phyloP scores from a whole-genome alignment of 2,113 vertebrate genomes.

The Forbesichthys papilliferus region DNA sequence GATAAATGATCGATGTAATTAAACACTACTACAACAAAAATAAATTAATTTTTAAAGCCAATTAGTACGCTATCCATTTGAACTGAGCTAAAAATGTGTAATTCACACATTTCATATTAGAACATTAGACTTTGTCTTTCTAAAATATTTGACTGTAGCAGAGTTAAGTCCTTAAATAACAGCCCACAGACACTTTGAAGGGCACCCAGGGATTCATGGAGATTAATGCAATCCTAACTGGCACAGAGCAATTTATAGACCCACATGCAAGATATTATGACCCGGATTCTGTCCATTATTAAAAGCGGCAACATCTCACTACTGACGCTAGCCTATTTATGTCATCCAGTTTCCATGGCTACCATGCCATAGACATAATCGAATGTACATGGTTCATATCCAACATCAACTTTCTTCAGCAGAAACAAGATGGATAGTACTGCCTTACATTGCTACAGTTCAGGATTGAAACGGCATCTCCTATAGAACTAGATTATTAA shows the following conservation, averaged over 20 bases:
- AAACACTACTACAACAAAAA: constrained; percentile 23
- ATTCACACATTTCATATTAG: constrained; percentile 35
- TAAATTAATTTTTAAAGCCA: constrained; percentile 44
- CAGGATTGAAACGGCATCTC: not conserved
- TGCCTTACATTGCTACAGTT: constrained; percentile 7
- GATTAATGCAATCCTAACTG: constrained; percentile 77
- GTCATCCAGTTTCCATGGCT: constrained; percentile 80
- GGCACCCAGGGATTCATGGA: constrained; percentile 66
- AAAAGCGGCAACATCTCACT: constrained; percentile 69
- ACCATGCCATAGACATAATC: constrained; percentile 71
- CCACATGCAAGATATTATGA: constrained; percentile 74
- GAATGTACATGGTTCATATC: constrained; percentile 63
- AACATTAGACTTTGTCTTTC: not conserved
- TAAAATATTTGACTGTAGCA: constrained; percentile 33
- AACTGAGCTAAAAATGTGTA: constrained; percentile 16
- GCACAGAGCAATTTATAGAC: constrained; percentile 79
- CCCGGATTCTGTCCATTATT: constrained; percentile 79
- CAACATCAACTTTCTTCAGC: constrained; percentile 57
- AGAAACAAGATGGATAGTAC: constrained; percentile 22
- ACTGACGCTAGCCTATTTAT: constrained; percentile 78
- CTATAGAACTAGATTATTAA: not conserved
- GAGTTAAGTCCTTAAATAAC: constrained; percentile 39
- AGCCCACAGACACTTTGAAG: constrained; percentile 57
- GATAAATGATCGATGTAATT: constrained; percentile 42
- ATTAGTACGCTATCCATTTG: constrained; percentile 33